Evolutionary conservation across 1,140 invertebrate genomes (phyloP), one percentile per base, ranked within the genome.

Genomic region (Drosophila erecta): DNA sequence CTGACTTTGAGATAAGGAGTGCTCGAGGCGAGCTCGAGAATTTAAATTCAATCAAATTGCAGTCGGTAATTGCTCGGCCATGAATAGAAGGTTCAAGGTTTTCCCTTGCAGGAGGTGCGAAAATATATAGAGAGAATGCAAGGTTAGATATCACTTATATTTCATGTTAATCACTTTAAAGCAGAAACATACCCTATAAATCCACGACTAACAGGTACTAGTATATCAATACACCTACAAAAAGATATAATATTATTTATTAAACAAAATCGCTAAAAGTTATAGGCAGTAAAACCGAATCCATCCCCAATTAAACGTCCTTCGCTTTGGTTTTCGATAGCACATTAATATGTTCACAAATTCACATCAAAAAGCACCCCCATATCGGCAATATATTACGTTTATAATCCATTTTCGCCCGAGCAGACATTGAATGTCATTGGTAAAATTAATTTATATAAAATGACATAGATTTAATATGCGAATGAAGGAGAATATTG

Each of bases 371-470:
- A 67, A 61, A 17, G 30, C 50, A 47, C 17, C 30, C 33, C 38
- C 27, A 54, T 47, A 12, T n/a, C n/a, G 15, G 15, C 12, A 30
- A 64, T 59, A 66, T 69, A 70, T 57, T 33, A 67, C 46, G 64
- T 71, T 57, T 38, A 71, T 71, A 72, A 71, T 71, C 66, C 66
- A 71, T 72, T 72, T 54, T 62, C 62, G 49, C 38, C 35, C 72
- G 41, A 76, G 38, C 73, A 76, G 71, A 76, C 72, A 54, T 65
- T 60, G 58, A 81, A 76, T 76, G 64, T 71, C 65, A 60, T 80
- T 60, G 64, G 61, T 55, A 57, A 76, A 80, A 80, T 80, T 80
- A 80, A 81, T 80, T 81, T 71, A 76, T 81, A 71, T 76, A 76
- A 76, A 72, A 81, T 80, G 78, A 66, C 71, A 53, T 65, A 65